Evolutionary conservation across 2,888 invertebrate genomes (phyloP).

Genomic region (Drosophila barbarae): DNA sequence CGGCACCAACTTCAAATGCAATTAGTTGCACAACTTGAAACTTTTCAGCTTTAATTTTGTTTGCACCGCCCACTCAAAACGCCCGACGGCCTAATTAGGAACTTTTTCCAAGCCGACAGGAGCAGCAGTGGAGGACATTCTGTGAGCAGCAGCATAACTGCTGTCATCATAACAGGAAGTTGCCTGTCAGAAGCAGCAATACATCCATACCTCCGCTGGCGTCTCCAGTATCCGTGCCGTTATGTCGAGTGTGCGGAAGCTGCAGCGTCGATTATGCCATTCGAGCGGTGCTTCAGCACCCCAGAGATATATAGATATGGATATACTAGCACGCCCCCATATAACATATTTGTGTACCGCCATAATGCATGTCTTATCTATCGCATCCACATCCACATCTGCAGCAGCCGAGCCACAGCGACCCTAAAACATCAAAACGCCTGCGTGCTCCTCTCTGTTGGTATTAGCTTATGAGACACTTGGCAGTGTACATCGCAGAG

Average conservation of each 20-base stretch:
- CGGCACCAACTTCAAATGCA: constrained; percentile 53
- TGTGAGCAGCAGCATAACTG: constrained; percentile 27
- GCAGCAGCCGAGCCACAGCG: constrained; percentile 15
- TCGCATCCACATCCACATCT: constrained; percentile 47
- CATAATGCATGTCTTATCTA: constrained; percentile 70
- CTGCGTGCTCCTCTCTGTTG: constrained; percentile 19
- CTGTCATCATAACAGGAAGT: constrained; percentile 49
- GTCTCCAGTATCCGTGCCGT: constrained; percentile 12
- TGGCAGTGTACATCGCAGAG: constrained; percentile 26
- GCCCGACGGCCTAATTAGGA: constrained; percentile 57
- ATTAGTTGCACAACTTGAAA: constrained; percentile 55
- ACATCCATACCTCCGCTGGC: constrained; percentile 18
- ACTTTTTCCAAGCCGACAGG: constrained; percentile 37
- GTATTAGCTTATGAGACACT: constrained; percentile 30
- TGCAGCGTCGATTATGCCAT: constrained; percentile 72
- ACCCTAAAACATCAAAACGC: constrained; percentile 18
- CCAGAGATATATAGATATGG: constrained; percentile 10
- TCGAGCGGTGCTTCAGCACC: constrained; percentile 34
- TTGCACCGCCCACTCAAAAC: constrained; percentile 11
- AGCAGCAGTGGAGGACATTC: constrained; percentile 14
- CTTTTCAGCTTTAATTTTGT: constrained; percentile 34
- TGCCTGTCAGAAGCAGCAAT: constrained; percentile 24
- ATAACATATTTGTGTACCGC: constrained; percentile 57
- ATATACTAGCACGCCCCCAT: constrained; percentile 21
- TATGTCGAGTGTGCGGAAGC: constrained; percentile 52